Conservation (phyloP, 2,888 invertebrate species). For the Aphodius sticticus region DNA sequence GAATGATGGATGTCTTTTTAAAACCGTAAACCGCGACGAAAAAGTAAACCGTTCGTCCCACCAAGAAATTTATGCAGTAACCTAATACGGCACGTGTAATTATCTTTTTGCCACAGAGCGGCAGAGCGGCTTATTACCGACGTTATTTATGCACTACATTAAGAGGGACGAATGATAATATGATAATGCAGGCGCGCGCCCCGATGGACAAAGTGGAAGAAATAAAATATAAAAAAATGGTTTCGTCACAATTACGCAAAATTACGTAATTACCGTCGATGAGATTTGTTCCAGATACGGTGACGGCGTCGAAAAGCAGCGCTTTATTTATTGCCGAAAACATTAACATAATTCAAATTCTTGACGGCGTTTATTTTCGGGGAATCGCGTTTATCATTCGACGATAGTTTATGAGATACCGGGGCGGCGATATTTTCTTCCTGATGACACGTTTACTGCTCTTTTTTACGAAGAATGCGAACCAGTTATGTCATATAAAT, state of each 20-base stretch:
- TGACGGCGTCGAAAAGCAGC: background rate
- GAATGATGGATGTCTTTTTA: background rate
- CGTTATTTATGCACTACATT: too few relatives aligned
- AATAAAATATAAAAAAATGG: background rate
- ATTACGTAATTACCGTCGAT: too few relatives aligned
- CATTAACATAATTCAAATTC: background rate
- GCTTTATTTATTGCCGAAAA: background rate
- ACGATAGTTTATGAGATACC: background rate
- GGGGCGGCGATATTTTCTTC: background rate
- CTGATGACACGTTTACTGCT: background rate
- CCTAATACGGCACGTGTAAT: background rate
- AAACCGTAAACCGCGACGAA: background rate
- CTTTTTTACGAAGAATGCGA: background rate
- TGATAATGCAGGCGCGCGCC: too few relatives aligned
- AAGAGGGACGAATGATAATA: too few relatives aligned
- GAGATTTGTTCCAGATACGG: background rate
- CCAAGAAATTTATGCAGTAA: background rate
- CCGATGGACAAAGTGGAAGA: too few relatives aligned
- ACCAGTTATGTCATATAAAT: background rate
- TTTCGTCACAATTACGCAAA: background rate
- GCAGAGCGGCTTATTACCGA: too few relatives aligned
- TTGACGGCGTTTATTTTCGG: background rate
- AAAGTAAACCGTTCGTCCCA: background rate
- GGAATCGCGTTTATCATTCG: background rate
- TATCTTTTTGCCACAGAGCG: too few relatives aligned